phyloP scores from a whole-genome alignment of 2,888 invertebrate genomes.

The Penaeus monodon region DNA sequence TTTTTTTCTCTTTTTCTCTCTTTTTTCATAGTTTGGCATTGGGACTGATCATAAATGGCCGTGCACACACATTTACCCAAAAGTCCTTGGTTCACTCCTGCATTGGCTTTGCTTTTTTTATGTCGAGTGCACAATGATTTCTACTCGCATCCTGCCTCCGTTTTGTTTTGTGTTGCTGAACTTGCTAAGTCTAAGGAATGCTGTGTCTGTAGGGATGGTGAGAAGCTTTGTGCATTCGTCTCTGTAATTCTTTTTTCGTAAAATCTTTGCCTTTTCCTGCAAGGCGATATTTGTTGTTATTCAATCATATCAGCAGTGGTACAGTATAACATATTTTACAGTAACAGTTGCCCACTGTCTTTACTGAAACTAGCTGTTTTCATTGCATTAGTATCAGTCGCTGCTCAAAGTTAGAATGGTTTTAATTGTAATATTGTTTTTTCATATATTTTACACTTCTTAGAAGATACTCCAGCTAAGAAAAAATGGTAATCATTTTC shows the following conservation, averaged over 20 bases:
- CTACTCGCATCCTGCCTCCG: constrained; percentile 25
- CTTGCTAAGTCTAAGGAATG: constrained; percentile 4
- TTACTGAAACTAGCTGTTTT: too few relatives aligned
- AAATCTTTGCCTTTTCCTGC: too few relatives aligned
- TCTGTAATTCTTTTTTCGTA: not conserved
- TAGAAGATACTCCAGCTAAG: too few relatives aligned
- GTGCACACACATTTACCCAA: not conserved
- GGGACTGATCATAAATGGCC: not conserved
- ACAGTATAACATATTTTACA: not conserved
- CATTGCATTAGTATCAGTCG: too few relatives aligned
- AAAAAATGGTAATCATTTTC: too few relatives aligned
- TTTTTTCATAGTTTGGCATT: not conserved
- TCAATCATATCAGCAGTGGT: not conserved
- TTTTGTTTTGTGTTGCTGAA: constrained; percentile 29
- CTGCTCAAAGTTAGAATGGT: too few relatives aligned
- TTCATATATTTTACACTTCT: too few relatives aligned
- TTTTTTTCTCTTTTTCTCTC: too few relatives aligned
- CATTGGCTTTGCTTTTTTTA: constrained; percentile 54
- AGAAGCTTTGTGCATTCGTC: constrained; percentile 56
- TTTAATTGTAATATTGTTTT: too few relatives aligned
- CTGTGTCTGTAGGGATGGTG: constrained; percentile 30
- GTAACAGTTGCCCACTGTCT: too few relatives aligned
- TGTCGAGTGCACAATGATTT: constrained; percentile 53
- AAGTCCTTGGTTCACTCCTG: constrained; percentile 43
- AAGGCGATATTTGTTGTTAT: too few relatives aligned